Base-by-base conservation (phyloP, 2,113 vertebrate genomes). In the Gadus macrocephalus region DNA sequence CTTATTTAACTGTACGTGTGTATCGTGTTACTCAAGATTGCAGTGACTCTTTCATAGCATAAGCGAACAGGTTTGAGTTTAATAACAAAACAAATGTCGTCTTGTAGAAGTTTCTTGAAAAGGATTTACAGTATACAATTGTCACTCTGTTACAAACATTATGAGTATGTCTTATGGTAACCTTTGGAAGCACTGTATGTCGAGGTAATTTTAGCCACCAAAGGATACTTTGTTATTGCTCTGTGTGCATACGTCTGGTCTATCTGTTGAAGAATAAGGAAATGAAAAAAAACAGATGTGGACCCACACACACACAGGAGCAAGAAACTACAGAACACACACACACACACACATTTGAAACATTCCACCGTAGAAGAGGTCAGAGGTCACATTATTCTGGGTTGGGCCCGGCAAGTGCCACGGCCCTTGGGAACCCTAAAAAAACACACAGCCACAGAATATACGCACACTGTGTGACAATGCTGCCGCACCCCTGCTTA, bases 351-450 rank as follows among this genome's bases (percentile, higher is more conserved):
- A 67, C 75, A 85, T 82, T 86, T 77, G 82, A 88, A 86, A 86
- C 81, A 88, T 89, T 87, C 88, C 86, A 85, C 71, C 74, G 76
- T 83, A 76, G 74, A 81, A 79, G 83, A 83, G 77, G 81, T 87
- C 79, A 79, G 65, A 87, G 85, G 82, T 84, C 89, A 78, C 75
- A 71, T 70, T 67, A 74, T 72, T n/a, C 71, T 64, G 82, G 79
- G 76, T 38, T 5, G 56, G 75, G 76, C 69, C 49, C 67, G 77
- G 76, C 72, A 14, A 15, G 12, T 17, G 8, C 27, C 61, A 76
- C 74, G 49, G 77, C 77, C 68, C 72, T 64, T 64, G 64, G 69
- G 76, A 66, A 53, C 49, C 49, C 49, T 22, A 53, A 19, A 55
- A 62, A 71, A 11, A 71, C 62, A 64, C 62, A 71, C 53, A 64